Percentiles rank a stretch among this genome's conserved stretches.
Conservation (phyloP, 2,113 vertebrate species). For the Ibidorhyncha struthersii region DNA sequence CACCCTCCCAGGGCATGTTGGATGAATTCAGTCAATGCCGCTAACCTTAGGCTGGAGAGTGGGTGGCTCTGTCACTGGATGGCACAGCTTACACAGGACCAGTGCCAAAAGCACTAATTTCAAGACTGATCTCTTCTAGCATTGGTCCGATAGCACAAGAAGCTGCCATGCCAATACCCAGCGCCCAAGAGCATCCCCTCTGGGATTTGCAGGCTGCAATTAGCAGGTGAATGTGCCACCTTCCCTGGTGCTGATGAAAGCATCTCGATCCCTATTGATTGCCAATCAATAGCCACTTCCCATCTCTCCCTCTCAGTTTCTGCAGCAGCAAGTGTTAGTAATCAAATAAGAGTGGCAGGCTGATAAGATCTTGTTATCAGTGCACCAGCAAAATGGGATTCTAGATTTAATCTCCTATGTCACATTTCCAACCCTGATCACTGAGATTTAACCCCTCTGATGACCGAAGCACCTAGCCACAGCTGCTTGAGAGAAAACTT, state of each 20-base stretch:
- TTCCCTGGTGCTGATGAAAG: slow-evolving; percentile 5
- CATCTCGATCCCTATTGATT: slow-evolving; percentile 34
- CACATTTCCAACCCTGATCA: not conserved
- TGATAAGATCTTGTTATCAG: slow-evolving; percentile 56
- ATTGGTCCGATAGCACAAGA: not conserved
- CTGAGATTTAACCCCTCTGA: not conserved
- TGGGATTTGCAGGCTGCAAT: slow-evolving; percentile 17
- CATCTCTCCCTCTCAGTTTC: slow-evolving; percentile 39
- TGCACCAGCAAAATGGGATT: slow-evolving; percentile 28
- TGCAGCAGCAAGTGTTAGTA: slow-evolving; percentile 27
- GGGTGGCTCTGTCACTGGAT: not conserved
- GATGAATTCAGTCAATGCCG: not conserved
- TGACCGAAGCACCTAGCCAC: not conserved
- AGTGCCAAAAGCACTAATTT: not conserved
- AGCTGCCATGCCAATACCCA: not conserved
- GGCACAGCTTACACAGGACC: not conserved
- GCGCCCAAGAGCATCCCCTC: not conserved
- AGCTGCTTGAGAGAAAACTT: not conserved
- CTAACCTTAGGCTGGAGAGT: not conserved
- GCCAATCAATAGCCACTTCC: slow-evolving; percentile 57
- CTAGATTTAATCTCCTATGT: slow-evolving; percentile 25
- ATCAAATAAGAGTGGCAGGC: slow-evolving; percentile 51
- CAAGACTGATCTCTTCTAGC: not conserved
- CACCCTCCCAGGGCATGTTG: not conserved
- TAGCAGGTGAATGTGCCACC: slow-evolving; percentile 1